Conservation (phyloP, 2,797 vertebrate genomes). For the Phrynocephalus vlangalii region DNA sequence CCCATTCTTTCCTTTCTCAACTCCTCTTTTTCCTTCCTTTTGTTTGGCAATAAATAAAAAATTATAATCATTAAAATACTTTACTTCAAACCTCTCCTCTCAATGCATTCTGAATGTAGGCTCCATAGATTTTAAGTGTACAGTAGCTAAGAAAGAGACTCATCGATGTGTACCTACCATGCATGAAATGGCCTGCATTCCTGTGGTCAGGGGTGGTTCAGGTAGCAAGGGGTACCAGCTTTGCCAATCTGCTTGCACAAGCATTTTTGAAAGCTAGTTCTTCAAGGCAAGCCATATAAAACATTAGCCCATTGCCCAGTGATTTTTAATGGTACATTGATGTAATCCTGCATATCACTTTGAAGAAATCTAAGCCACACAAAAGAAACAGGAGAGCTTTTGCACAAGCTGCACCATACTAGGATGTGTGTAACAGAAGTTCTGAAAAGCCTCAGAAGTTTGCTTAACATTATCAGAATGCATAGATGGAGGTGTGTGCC, state of each 20-base stretch:
- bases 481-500: conserved; percentile 52
- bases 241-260: conserved; percentile 64
- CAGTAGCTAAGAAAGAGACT: conserved; percentile 63
- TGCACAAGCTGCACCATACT: conserved; percentile 62
- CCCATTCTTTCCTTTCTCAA: neutral
- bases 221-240: conserved; percentile 62
- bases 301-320: conserved; percentile 58
- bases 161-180: conserved; percentile 65
- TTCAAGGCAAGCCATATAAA: conserved; percentile 69
- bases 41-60: too few species aligned
- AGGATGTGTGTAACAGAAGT: conserved; percentile 50
- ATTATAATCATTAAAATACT: too few species aligned
- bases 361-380: conserved; percentile 60
- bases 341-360: conserved; percentile 59
- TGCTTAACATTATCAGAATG: conserved; percentile 49
- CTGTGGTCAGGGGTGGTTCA: conserved; percentile 68
- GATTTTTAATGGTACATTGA: conserved; percentile 62
- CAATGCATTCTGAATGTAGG: conserved; percentile 49
- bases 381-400: conserved; percentile 65
- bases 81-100: too few species aligned
- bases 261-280: conserved; percentile 64
- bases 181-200: conserved; percentile 66
- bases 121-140: conserved; percentile 49
- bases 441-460: conserved; percentile 53
- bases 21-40: neutral